These are phyloP conservation scores for Lates calcarifer DNA, from an alignment of 2,113 vertebrate genomes.

Conservation along the genomic window DNA sequence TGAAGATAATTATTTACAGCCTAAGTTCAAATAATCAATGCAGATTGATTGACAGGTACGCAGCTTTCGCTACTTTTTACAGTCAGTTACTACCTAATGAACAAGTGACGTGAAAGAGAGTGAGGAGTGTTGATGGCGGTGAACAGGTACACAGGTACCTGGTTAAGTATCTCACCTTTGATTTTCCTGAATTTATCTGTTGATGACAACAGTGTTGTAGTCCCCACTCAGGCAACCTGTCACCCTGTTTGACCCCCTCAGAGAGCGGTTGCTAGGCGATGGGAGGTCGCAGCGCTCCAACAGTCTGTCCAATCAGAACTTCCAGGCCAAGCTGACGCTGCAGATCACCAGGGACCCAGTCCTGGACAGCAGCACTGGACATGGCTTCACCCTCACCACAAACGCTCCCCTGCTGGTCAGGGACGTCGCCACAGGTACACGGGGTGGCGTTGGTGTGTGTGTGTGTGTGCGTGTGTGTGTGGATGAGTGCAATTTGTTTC, in stretches of 20 bases:
- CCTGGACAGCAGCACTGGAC: slow-evolving; percentile 86
- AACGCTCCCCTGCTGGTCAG: slow-evolving; percentile 91
- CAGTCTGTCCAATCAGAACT: slow-evolving; percentile 81
- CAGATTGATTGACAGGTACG: too few species aligned
- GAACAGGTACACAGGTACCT: background rate
- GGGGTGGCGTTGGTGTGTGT: background rate
- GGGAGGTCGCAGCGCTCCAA: slow-evolving; percentile 80
- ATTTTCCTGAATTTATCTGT: slow-evolving; percentile 6
- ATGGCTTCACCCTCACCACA: slow-evolving; percentile 92
- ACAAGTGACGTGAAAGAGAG: background rate
- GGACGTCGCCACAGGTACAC: slow-evolving; percentile 90
- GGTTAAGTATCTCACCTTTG: background rate
- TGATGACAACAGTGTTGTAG: background rate
- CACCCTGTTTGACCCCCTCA: slow-evolving; percentile 68
- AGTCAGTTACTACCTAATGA: too few species aligned
- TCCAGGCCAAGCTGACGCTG: slow-evolving; percentile 87
- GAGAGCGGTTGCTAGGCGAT: slow-evolving; percentile 87
- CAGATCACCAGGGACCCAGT: slow-evolving; percentile 90
- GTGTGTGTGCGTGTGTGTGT: slow-evolving; percentile 23
- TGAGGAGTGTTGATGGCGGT: background rate
- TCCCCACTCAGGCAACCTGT: slow-evolving; percentile 41
- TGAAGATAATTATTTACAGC: too few species aligned
- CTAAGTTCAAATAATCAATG: too few species aligned
- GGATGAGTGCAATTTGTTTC: slow-evolving; percentile 26
- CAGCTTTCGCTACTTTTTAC: too few species aligned